Percentiles rank a stretch among this genome's conserved stretches.
phyloP scores from a whole-genome alignment of 2,797 vertebrate species.

The Malacoraja senta region DNA sequence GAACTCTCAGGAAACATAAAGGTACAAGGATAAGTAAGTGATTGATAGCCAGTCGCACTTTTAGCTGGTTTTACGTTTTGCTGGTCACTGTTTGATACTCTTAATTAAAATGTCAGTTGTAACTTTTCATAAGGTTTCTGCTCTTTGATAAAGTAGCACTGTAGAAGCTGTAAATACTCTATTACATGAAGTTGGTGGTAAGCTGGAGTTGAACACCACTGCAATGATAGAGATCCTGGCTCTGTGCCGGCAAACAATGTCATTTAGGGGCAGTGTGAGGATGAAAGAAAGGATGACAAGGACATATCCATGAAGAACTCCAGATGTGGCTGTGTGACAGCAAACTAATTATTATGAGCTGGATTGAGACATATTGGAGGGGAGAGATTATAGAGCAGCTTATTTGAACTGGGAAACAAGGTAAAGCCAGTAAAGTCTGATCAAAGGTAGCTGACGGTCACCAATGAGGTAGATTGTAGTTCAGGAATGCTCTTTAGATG shows the following conservation, averaged over 20 bases:
- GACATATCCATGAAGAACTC: background rate
- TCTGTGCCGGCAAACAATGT: background rate
- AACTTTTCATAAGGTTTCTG: background rate
- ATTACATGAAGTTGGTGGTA: background rate
- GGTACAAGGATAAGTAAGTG: conserved; percentile 49
- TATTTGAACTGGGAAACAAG: background rate
- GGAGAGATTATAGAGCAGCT: background rate
- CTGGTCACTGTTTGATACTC: conserved; percentile 57
- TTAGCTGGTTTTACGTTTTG: conserved; percentile 55
- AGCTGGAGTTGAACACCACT: background rate
- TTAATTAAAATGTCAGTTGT: conserved; percentile 55
- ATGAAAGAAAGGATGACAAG: background rate
- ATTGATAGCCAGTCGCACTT: conserved; percentile 53
- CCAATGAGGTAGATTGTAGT: no score
- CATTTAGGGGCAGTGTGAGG: background rate
- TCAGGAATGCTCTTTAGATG: no score
- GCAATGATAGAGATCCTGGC: background rate
- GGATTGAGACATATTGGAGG: background rate
- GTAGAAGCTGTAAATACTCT: background rate
- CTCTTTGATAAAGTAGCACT: background rate
- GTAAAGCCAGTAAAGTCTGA: no score
- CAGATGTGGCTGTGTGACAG: background rate
- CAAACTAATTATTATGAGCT: background rate
- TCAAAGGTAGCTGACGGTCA: no score
- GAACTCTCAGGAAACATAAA: conserved; percentile 46